Base-by-base conservation (phyloP, 2,888 invertebrate genomes). In the Polydesmus complanatus region DNA sequence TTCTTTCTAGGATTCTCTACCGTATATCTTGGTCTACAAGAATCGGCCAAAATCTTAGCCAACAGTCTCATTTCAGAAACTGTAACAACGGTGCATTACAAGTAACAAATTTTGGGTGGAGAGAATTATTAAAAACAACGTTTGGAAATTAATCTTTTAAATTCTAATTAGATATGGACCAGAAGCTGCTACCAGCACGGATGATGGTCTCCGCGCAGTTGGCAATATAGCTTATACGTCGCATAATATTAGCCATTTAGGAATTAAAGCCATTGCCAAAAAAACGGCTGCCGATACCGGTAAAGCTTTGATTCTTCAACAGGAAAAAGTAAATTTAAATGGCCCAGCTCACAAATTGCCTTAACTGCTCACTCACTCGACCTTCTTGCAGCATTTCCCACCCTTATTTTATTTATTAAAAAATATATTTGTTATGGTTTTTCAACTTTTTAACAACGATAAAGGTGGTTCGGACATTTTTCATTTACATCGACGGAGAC, bases 21-120 rank as follows among this genome's bases (percentile, higher is more conserved):
- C 0, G 79, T 88, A 14, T 86, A 84, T 70, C 75, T 80, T 67
- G 82, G 85, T 1, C 73, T 88, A 49, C 86, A 88, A 68, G 76
- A 79, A 55, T 85, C 86, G 0, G 85, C 85, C 1, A 77, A 78
- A 61, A 80, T 81, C 55, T 69, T 80, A 56, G 85, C 83, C 8
- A 71, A 68, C 55, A 73, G 70, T 62, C 71, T 88, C 25, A 81
- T 84, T 56, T 77, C 83, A 66, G 86, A 87, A 72, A 86, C 86
- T 0, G 86, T 86, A 0, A 79, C 81, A 68, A 79, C 86, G 60
- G 84, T 88, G 50, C 77, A 82, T 67, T 81, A 87, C 70, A 85
- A 82, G 85, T 86, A 74, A 78, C 71, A 25, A 22, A 18, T 57
- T 18, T 2, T 25, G 19, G 51, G 5, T 26, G 18, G 21, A 37